Evolutionary conservation across 2,888 invertebrate species (phyloP), one percentile per base, ranked within the genome.

Genomic region (Heliconius hortense): DNA sequence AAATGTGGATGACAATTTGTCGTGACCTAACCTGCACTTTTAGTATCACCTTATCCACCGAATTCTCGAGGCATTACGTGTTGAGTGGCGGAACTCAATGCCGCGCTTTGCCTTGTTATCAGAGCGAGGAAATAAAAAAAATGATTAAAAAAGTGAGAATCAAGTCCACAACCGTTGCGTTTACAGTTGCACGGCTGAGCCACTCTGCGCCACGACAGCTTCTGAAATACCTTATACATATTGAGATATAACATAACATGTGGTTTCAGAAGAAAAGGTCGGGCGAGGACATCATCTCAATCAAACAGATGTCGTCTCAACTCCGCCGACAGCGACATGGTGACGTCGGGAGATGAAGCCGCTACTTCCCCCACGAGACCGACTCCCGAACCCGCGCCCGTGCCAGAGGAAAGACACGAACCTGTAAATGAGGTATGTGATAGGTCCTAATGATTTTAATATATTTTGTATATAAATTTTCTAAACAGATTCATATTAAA

Each of bases 261-360:
- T 66, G 15, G 66, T 76, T 76, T n/a, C 81, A 94, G 95, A 81
- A 94, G 96, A 76, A 96, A 96, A 85, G 96, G 96, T 0, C 93
- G 96, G 13, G 95, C 96, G 0, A 92, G 96, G 48, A 96, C 96
- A 0, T 94, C 95, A 2, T 96, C 95, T 43, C 95, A 95, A 53
- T 94, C 94, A 31, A 90, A 94, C 77, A 94, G 97, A 72, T 96
- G 96, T 43, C 95, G 97, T 18, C 89, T 97, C 35, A 97, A 97
- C 87, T 97, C 97, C 0, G 96, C 96, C 0, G 97, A 97, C 85
- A 96, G 97, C 1, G 96, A 97, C 82, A 88, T 96, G 82, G 92
- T 96, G 21, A 96, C 97, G 10, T 97, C 97, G 0, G 96, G 96
- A 2, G 97, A 98, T 83, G 97, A 97, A 80, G 94, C 94, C 71